A percentile compares a stretch with the other conserved stretches of the same genome.
phyloP scores from a whole-genome alignment of 1,140 invertebrate genomes.

The Vollenhovia emeryi region DNA sequence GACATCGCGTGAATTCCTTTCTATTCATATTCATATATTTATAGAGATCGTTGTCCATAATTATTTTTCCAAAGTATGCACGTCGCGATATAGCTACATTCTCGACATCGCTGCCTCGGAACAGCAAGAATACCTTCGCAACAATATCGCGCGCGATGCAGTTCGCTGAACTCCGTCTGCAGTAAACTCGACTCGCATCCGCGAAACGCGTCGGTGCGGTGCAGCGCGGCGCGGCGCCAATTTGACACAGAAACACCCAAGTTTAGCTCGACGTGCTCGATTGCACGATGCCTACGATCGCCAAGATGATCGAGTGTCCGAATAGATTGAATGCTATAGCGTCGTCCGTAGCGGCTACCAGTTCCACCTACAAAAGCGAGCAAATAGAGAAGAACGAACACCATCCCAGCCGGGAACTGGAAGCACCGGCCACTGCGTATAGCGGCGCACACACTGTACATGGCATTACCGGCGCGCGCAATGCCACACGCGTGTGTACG shows the following conservation, averaged over 20 bases:
- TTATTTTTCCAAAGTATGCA: conserved; percentile 2
- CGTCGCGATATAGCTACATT: neutral
- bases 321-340: conserved; percentile 15
- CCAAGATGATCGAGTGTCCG: conserved; percentile 26
- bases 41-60: neutral
- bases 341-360: conserved; percentile 37
- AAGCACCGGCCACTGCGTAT: conserved; percentile 25
- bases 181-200: conserved; percentile 12
- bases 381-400: conserved; percentile 27
- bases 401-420: conserved; percentile 44
- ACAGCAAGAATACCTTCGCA: conserved; percentile 29
- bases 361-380: conserved; percentile 25
- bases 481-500: too few relatives aligned
- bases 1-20: neutral
- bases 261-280: conserved; percentile 13
- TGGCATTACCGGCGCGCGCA: conserved; percentile 21
- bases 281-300: neutral
- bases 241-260: conserved; percentile 47
- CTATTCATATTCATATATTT: neutral
- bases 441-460: conserved; percentile 34
- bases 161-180: conserved; percentile 52
- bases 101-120: neutral
- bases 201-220: conserved; percentile 18
- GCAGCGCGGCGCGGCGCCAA: neutral
- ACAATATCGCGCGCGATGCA: conserved; percentile 48